Evolutionary conservation across 2,888 invertebrate genomes (phyloP), one percentile per base, ranked within the genome.

Genomic region (Lucinisca nassula): DNA sequence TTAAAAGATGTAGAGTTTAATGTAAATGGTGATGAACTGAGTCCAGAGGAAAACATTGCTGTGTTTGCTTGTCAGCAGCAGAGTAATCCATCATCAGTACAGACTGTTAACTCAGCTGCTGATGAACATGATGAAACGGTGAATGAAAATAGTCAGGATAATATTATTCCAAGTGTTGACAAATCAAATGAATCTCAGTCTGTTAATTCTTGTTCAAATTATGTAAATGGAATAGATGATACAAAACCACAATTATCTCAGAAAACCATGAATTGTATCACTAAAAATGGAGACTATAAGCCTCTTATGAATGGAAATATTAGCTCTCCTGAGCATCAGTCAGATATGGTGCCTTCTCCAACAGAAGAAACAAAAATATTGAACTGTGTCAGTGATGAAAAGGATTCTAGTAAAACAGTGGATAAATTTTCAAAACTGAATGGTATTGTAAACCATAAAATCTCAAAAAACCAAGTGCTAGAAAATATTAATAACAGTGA

Each of bases 391-490:
- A 78, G 75, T 80, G 86, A 87, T 14, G 89, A 85, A 70, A 79
- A 76, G 37, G 75, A 81, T 21, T 84, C 81, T 37, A 84, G 45
- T 30, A 90, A 88, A 86, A 74, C 87, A 55, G 32, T 91, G 32
- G 91, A 93, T 77, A 91, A 91, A 82, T 61, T 89, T 58, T 76
- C 85, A 32, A 92, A 89, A 83, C 87, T 94, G 74, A 94, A 94
- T 88, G 94, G 94, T 61, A 86, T 94, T 82, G 86, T 91, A 35
- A 92, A 93, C 88, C 94, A 94, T 87, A 80, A 92, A 55, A 86
- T 90, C 55, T 83, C 89, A 55, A 89, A 80, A 72, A 76, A 51
- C 17, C 8, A 49, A 49, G 81, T 74, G 51, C 74, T 79, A 24
- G 81, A 88, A 40, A 76, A 72, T 49, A 32, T 61, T 40, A 58